Evolutionary conservation across 2,797 vertebrate genomes (phyloP).

Genomic region (Acanthurus tractus): DNA sequence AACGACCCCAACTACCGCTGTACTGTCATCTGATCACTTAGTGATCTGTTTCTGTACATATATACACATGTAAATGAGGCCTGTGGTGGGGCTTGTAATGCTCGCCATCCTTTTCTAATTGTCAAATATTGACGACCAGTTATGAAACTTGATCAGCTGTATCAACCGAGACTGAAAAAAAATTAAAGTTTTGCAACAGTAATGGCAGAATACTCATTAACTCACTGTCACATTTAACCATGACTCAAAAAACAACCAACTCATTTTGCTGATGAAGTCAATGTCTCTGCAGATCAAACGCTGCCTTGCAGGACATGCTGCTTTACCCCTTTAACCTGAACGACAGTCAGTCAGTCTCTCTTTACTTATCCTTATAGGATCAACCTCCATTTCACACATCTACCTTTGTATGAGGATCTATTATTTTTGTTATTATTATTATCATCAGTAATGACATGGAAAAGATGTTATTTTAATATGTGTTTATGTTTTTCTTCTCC

Average conservation of each 20-base stretch:
- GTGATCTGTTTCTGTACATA: background rate
- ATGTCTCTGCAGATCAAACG: background rate
- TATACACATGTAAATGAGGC: conserved; percentile 9
- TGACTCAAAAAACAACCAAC: background rate
- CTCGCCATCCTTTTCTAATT: conserved; percentile 6
- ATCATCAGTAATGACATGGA: background rate
- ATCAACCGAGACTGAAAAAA: conserved; percentile 6
- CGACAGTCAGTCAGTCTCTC: no score
- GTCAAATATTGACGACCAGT: background rate
- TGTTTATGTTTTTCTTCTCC: background rate
- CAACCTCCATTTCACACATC: background rate
- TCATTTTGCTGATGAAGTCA: background rate
- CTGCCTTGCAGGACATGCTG: background rate
- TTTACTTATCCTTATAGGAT: background rate
- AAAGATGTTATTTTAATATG: background rate
- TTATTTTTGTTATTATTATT: background rate
- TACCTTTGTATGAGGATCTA: background rate
- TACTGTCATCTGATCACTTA: conserved; percentile 70
- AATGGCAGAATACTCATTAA: background rate
- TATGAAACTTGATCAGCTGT: conserved; percentile 12
- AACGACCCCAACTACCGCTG: conserved; percentile 73
- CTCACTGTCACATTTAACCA: background rate
- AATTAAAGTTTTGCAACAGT: conserved; percentile 3
- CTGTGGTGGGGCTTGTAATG: no score
- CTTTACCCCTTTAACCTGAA: background rate